Conservation (phyloP, 2,113 vertebrate genomes). For the Opisthocomus hoazin region DNA sequence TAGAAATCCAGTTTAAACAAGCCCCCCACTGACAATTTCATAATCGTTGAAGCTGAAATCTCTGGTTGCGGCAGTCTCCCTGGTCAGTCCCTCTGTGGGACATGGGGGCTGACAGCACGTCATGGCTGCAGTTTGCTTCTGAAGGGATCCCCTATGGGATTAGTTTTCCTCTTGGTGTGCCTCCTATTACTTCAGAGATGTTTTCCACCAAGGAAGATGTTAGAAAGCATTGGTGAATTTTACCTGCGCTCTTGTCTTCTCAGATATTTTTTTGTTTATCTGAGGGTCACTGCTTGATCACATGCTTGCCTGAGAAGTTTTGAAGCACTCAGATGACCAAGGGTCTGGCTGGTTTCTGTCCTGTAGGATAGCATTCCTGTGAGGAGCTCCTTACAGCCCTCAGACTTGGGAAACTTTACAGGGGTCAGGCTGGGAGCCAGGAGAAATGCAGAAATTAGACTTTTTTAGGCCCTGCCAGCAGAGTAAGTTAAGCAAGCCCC, state of each 20-base stretch:
- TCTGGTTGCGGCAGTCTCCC: not conserved
- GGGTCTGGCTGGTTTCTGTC: not conserved
- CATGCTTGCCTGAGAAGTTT: fast-evolving
- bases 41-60: not conserved
- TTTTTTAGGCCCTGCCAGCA: not conserved
- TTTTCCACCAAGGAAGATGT: not conserved
- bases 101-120: not conserved
- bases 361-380: not conserved
- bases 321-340: not conserved
- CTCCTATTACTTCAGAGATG: not conserved
- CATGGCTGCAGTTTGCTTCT: not conserved
- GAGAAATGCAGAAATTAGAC: not conserved
- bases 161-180: not conserved
- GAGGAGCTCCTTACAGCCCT: not conserved
- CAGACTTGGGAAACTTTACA: not conserved
- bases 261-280: not conserved
- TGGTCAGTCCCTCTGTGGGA: not conserved
- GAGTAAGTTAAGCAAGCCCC: not conserved
- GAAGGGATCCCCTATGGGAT: not conserved
- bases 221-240: not conserved
- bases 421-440: not conserved
- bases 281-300: not conserved
- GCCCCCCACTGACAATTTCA: not conserved
- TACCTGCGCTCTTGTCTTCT: not conserved
- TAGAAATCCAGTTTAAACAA: not conserved